These are phyloP conservation scores for Mus spretus DNA, from an alignment of 2,797 vertebrate genomes.

Conservation along the genomic window DNA sequence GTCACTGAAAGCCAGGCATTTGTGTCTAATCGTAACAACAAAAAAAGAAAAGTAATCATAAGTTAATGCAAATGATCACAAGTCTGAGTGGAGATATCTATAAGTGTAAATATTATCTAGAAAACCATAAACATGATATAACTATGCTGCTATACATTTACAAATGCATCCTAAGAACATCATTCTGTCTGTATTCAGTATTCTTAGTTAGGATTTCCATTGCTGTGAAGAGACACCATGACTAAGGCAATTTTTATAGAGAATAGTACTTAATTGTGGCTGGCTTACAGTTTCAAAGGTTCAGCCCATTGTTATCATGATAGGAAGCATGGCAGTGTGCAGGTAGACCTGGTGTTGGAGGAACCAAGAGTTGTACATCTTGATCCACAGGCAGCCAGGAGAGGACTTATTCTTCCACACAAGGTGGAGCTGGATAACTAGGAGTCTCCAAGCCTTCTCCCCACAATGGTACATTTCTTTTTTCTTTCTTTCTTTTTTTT, in stretches of 20 bases:
- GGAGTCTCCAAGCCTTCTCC: neutral
- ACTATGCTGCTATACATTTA: too few species aligned
- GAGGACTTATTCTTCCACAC: neutral
- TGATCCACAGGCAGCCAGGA: neutral
- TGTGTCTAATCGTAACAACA: neutral
- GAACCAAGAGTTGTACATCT: too few species aligned
- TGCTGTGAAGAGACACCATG: neutral
- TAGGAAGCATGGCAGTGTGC: neutral
- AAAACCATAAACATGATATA: neutral
- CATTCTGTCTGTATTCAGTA: neutral
- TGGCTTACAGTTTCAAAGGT: neutral
- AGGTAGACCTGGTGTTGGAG: too few species aligned
- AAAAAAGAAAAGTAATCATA: neutral
- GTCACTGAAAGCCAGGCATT: neutral
- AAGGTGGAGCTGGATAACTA: neutral
- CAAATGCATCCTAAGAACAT: neutral
- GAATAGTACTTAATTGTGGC: neutral
- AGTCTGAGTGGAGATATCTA: neutral
- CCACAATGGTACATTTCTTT: neutral
- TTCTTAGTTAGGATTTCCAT: neutral
- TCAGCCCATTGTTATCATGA: neutral
- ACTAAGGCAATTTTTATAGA: too few species aligned
- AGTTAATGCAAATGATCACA: neutral
- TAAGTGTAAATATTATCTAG: neutral
- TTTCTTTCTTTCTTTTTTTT: too few species aligned